Percentiles rank a stretch among this genome's conserved stretches.
These are phyloP conservation scores for Calypte anna DNA, from an alignment of 2,113 vertebrate genomes.

Conservation along the genomic window DNA sequence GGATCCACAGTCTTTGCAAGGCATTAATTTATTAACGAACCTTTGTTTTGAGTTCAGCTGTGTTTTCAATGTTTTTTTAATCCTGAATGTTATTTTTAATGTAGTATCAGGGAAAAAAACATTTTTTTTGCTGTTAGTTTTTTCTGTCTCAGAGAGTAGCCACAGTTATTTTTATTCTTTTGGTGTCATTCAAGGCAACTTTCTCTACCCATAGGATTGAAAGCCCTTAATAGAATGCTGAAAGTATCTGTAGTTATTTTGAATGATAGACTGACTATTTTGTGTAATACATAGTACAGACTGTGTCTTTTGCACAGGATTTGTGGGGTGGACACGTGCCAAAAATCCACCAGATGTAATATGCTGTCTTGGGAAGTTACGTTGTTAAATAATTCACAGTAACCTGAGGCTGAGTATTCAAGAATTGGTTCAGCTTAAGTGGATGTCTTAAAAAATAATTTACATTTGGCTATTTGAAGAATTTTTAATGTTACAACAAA, in stretches of 20 bases:
- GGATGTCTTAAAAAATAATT: background rate
- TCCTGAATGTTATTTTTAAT: background rate
- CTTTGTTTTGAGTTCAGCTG: background rate
- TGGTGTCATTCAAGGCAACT: background rate
- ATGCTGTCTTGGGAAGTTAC: background rate
- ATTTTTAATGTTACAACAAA: background rate
- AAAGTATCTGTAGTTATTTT: background rate
- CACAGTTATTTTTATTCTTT: background rate
- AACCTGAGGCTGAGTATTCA: conserved; percentile 19
- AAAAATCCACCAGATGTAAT: background rate
- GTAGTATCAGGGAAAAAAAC: background rate
- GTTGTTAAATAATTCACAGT: conserved; percentile 5
- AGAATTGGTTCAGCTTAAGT: background rate
- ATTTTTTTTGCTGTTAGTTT: background rate
- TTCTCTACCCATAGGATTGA: background rate
- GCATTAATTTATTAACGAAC: background rate
- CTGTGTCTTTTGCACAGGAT: background rate
- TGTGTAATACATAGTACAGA: background rate
- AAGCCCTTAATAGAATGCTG: background rate
- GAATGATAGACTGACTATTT: background rate
- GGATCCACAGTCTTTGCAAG: background rate
- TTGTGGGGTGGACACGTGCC: background rate
- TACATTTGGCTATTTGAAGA: background rate
- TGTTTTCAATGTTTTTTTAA: background rate
- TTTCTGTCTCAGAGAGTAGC: background rate